phyloP scores from a whole-genome alignment of 35 echinoderm and acorn worm species.

The Stichopus chloronotus region DNA sequence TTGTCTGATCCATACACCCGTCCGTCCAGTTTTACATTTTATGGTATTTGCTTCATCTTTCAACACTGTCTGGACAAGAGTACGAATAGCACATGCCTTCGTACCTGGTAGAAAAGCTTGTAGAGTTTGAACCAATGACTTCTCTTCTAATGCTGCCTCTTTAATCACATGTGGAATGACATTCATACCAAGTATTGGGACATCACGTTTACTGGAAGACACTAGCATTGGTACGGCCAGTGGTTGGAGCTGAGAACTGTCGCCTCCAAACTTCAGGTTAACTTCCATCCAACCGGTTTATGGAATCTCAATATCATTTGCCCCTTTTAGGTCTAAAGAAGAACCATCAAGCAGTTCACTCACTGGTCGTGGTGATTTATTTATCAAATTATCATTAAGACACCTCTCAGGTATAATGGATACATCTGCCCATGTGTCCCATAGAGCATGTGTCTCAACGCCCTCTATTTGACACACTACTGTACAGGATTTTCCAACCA shows the following conservation, averaged over 20 bases:
- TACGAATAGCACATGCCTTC: neutral
- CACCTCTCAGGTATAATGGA: conserved; percentile 25
- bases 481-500: conserved; percentile 13
- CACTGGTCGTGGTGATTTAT: conserved; percentile 20
- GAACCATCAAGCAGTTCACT: conserved; percentile 31
- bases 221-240: conserved; percentile 26
- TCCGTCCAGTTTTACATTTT: conserved; percentile 5
- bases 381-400: neutral
- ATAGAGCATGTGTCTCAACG: conserved; percentile 24
- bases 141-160: neutral
- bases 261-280: neutral
- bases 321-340: conserved; percentile 29
- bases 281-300: conserved; percentile 49
- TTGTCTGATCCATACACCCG: neutral
- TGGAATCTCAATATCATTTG: conserved; percentile 48
- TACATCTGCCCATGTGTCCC: conserved; percentile 41
- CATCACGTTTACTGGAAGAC: neutral
- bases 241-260: neutral
- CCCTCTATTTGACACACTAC: neutral
- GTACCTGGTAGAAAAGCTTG: neutral
- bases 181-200: conserved; percentile 8
- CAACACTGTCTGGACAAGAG: neutral
- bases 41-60: neutral
- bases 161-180: conserved; percentile 24
- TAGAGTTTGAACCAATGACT: neutral